These are phyloP conservation scores for Meloidogyne exigua DNA, from an alignment of 1,140 invertebrate species.

Conservation along the genomic window DNA sequence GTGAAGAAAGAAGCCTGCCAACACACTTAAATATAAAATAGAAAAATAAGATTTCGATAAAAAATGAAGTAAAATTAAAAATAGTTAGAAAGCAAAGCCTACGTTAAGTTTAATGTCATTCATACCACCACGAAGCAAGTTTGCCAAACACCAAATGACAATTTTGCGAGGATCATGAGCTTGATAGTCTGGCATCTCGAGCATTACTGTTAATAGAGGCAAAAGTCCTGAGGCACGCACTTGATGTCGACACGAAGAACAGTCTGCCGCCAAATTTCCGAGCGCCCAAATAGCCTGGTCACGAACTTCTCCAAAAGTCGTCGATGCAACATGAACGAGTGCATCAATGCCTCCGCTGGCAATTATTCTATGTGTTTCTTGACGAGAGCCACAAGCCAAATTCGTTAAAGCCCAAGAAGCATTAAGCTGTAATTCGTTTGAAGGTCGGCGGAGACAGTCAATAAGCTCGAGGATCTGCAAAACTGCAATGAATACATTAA, in stretches of 20 bases:
- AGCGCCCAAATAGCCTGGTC: slow-evolving; percentile 35
- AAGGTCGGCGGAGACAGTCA: slow-evolving; percentile 26
- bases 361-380: slow-evolving; percentile 36
- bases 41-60: not conserved
- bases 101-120: slow-evolving; percentile 20
- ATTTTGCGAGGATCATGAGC: slow-evolving; percentile 29
- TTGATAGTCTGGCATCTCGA: slow-evolving; percentile 31
- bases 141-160: slow-evolving; percentile 37
- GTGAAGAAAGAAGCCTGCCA: slow-evolving; percentile 10
- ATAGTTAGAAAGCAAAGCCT: too few species aligned
- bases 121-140: slow-evolving; percentile 27
- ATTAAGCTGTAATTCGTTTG: slow-evolving; percentile 31
- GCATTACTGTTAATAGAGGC: slow-evolving; percentile 14
- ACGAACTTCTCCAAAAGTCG: slow-evolving; percentile 24
- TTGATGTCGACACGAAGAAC: slow-evolving; percentile 28
- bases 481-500: not conserved
- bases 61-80: too few species aligned
- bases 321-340: slow-evolving; percentile 21
- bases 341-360: slow-evolving; percentile 24
- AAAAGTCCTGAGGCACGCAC: slow-evolving; percentile 25
- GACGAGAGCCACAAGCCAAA: slow-evolving; percentile 33
- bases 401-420: slow-evolving; percentile 37
- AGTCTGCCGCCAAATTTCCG: slow-evolving; percentile 35
- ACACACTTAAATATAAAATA: slow-evolving; percentile 24
- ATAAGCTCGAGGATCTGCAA: slow-evolving; percentile 33